phyloP scores from a whole-genome alignment of 1,140 invertebrate species.

The Amphibalanus amphitrite region DNA sequence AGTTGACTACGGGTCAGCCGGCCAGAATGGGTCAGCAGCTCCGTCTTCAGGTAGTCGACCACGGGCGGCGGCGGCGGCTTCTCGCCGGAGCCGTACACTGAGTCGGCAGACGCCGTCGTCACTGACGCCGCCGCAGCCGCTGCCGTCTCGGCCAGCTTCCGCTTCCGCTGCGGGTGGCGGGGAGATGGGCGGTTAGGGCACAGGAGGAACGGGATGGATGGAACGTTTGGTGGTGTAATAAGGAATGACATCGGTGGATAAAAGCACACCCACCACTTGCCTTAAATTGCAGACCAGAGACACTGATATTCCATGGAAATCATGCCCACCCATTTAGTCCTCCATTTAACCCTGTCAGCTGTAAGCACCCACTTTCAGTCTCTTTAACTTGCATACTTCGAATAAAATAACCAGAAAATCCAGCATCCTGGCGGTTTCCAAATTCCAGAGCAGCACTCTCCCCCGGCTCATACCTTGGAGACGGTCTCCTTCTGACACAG shows the following conservation, averaged over 20 bases:
- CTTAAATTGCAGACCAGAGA: too few species aligned
- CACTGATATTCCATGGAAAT: too few species aligned
- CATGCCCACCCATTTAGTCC: too few species aligned
- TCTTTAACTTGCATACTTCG: too few species aligned
- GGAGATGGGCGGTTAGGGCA: not conserved
- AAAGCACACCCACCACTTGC: not conserved
- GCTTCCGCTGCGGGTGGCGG: not conserved
- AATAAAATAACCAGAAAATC: too few species aligned
- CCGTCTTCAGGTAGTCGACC: not conserved
- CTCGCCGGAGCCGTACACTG: not conserved
- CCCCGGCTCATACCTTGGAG: not conserved
- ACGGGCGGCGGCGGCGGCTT: not conserved
- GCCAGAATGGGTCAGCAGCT: not conserved
- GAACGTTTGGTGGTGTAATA: too few species aligned
- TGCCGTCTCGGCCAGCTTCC: not conserved
- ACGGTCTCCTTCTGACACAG: not conserved
- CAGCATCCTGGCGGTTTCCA: too few species aligned
- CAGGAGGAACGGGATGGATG: not conserved
- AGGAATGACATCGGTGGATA: not conserved
- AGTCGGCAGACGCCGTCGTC: not conserved
- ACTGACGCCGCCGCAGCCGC: too few species aligned
- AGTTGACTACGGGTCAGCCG: not conserved
- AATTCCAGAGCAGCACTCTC: too few species aligned
- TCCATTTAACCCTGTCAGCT: too few species aligned
- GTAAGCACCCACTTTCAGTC: too few species aligned